Evolutionary conservation across 2,797 vertebrate species (phyloP).

Genomic region (Rhodeus uyekii): DNA sequence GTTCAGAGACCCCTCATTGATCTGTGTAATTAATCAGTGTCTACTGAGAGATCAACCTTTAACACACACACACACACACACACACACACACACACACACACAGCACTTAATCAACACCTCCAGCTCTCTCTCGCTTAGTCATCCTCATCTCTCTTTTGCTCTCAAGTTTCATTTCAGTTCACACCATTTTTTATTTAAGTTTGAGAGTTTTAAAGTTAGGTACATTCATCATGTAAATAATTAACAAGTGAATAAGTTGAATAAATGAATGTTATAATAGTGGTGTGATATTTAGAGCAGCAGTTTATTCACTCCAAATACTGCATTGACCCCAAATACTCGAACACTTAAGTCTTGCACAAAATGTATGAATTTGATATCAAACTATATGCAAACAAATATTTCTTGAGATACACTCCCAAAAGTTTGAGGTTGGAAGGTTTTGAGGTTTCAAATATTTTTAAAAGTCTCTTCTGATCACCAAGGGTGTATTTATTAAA

Average conservation of each 20-base stretch:
- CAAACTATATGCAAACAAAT: neutral
- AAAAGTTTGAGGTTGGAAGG: neutral
- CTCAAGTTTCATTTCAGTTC: slow-evolving; percentile 24
- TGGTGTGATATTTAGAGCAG: neutral
- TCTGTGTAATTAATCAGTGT: slow-evolving; percentile 54
- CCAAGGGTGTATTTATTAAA: neutral
- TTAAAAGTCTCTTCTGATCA: neutral
- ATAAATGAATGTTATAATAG: neutral
- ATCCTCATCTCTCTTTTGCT: slow-evolving; percentile 24
- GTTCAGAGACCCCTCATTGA: slow-evolving; percentile 49
- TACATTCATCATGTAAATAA: neutral
- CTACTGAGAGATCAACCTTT: slow-evolving; percentile 42
- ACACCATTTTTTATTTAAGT: slow-evolving; percentile 40
- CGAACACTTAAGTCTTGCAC: neutral
- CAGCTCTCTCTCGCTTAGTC: slow-evolving; percentile 42
- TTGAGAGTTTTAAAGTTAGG: slow-evolving; percentile 21
- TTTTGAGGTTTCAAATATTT: too few species aligned
- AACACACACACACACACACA: slow-evolving; percentile 26
- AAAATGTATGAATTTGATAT: neutral
- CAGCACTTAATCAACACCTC: slow-evolving; percentile 44
- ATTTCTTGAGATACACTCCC: neutral
- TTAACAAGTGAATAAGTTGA: neutral
- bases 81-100: slow-evolving; percentile 29
- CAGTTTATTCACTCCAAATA: neutral
- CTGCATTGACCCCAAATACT: neutral